Percentiles rank a stretch among this genome's conserved stretches.
These are phyloP conservation scores for Craniophora ligustri DNA, from an alignment of 2,888 invertebrate genomes.

Conservation along the genomic window DNA sequence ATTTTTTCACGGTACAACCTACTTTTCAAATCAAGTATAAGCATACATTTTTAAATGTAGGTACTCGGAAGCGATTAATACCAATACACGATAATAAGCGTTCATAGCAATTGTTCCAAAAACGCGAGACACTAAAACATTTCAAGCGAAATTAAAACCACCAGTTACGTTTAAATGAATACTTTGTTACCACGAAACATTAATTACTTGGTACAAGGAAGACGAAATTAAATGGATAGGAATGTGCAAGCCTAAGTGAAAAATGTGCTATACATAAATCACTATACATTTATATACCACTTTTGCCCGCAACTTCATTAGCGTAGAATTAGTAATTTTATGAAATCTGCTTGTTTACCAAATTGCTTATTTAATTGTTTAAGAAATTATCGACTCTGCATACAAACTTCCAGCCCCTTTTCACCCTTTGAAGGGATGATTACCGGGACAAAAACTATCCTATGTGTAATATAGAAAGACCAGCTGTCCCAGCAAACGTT, in stretches of 20 bases:
- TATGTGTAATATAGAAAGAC: too few species aligned
- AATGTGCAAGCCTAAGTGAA: slow-evolving; percentile 15
- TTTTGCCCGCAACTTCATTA: too few species aligned
- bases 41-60: slow-evolving; percentile 8
- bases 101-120: slow-evolving; percentile 50
- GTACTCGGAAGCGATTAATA: slow-evolving; percentile 24
- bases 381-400: too few species aligned
- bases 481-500: too few species aligned
- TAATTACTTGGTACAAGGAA: slow-evolving; percentile 60
- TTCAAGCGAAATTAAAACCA: slow-evolving; percentile 71
- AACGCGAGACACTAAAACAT: slow-evolving; percentile 59
- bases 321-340: too few species aligned
- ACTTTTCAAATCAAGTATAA: background rate
- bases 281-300: too few species aligned
- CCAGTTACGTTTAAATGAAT: slow-evolving; percentile 70
- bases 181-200: slow-evolving; percentile 71
- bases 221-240: slow-evolving; percentile 48
- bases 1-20: too few species aligned
- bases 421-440: too few species aligned
- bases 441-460: too few species aligned
- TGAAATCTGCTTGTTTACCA: too few species aligned
- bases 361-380: too few species aligned
- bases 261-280: background rate
- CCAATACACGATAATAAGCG: slow-evolving; percentile 41
- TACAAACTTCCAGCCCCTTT: too few species aligned